These are phyloP conservation scores for Ibidorhyncha struthersii DNA, from an alignment of 2,113 vertebrate genomes.

Conservation along the genomic window DNA sequence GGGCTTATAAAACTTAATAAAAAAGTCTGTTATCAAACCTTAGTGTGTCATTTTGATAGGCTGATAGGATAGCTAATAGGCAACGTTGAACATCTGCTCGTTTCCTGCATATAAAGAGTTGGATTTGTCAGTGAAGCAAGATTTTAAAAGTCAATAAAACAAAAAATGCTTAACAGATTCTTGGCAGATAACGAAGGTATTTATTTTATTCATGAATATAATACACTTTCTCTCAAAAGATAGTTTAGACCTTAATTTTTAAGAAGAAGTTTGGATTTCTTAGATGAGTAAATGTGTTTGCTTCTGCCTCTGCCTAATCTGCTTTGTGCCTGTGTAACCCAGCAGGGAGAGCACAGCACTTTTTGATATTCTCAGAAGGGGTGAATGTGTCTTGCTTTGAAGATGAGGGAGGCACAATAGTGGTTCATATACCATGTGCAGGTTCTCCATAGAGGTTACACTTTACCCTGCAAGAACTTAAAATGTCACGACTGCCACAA, in stretches of 20 bases:
- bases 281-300: neutral
- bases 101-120: neutral
- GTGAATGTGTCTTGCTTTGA: neutral
- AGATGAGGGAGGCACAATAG: neutral
- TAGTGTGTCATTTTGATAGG: neutral
- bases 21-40: neutral
- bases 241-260: constrained; percentile 23
- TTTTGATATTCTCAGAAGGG: neutral
- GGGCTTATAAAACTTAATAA: neutral
- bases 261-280: neutral
- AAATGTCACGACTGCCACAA: neutral
- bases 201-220: neutral
- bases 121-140: neutral
- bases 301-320: neutral
- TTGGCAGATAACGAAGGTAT: neutral
- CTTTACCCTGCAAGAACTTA: neutral
- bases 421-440: neutral
- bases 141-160: neutral
- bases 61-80: neutral
- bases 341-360: neutral
- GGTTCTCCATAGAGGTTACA: constrained; percentile 12
- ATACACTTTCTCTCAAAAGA: neutral
- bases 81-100: neutral
- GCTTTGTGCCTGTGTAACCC: neutral
- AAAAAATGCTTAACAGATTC: neutral